Conservation (phyloP, 2,888 invertebrate genomes). For the Epirrita christyi region DNA sequence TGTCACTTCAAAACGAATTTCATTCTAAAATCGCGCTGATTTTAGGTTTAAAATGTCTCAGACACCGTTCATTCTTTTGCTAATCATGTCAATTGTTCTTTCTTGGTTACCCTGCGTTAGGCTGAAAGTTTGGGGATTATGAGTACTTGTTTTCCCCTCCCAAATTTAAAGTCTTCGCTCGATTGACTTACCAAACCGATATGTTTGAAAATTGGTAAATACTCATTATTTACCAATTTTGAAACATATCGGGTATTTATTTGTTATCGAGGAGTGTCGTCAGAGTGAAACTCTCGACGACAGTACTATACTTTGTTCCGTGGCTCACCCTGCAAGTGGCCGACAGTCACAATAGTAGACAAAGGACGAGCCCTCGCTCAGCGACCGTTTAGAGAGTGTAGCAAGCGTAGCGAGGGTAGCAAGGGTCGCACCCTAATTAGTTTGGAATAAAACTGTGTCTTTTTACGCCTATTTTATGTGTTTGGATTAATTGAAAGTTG, state of each 20-base stretch:
- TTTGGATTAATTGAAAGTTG: slow-evolving; percentile 64
- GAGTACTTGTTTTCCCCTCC: too few relatives aligned
- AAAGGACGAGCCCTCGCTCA: slow-evolving; percentile 30
- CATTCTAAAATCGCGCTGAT: too few relatives aligned
- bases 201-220: too few relatives aligned
- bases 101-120: too few relatives aligned
- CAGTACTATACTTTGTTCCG: not conserved
- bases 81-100: too few relatives aligned
- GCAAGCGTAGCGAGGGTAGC: slow-evolving; percentile 21
- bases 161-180: too few relatives aligned
- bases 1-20: slow-evolving; percentile 1
- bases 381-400: slow-evolving; percentile 29
- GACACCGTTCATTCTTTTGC: too few relatives aligned
- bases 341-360: slow-evolving; percentile 23
- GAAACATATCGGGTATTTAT: too few relatives aligned
- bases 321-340: slow-evolving; percentile 13
- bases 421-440: slow-evolving; percentile 72
- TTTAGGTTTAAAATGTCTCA: too few relatives aligned
- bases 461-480: slow-evolving; percentile 68
- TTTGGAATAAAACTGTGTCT: slow-evolving; percentile 68
- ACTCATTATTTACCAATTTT: too few relatives aligned
- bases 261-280: not conserved
- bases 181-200: not conserved
- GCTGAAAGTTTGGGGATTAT: too few relatives aligned
- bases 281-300: not conserved